Percentiles rank a stretch among this genome's conserved stretches.
phyloP scores from a whole-genome alignment of 2,797 vertebrate genomes.

The Dendrocincla tyrannina region DNA sequence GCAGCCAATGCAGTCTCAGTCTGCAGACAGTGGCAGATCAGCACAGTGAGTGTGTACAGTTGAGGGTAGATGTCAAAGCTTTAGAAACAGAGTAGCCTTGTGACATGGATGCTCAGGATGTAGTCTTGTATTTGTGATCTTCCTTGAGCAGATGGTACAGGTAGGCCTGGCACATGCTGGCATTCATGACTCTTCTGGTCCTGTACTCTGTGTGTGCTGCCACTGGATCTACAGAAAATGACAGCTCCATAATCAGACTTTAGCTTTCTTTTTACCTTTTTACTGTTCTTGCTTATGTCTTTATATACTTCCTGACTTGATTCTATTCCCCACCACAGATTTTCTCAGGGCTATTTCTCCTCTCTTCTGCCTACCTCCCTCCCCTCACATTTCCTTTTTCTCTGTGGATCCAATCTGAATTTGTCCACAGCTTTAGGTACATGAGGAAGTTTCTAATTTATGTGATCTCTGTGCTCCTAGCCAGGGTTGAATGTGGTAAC shows the following conservation, averaged over 20 bases:
- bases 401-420: neutral
- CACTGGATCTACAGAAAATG: neutral
- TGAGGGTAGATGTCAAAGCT: neutral
- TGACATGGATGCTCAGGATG: neutral
- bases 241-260: neutral
- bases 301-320: neutral
- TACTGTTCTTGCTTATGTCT: neutral
- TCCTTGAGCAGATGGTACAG: neutral
- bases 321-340: neutral
- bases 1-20: neutral
- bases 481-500: neutral
- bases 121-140: neutral
- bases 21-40: neutral
- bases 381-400: neutral
- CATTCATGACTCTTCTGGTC: neutral
- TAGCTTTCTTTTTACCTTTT: neutral
- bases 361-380: accelerated
- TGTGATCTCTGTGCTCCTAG: neutral
- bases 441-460: neutral
- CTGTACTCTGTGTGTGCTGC: neutral
- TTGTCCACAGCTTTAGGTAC: neutral
- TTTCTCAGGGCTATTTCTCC: neutral
- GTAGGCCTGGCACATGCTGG: neutral
- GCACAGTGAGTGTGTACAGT: accelerated
- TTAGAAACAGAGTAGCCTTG: neutral